phyloP scores from a whole-genome alignment of 1,140 invertebrate species.

The Apis mellifera region Amel_HAv3.1 CM009935.2:664001-664500 shows the following conservation, averaged over 20 bases:
- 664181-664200: too few species aligned
- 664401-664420: slow-evolving; percentile 4
- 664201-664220: too few species aligned
- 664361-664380: slow-evolving; percentile 1
- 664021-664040: not conserved
- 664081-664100: too few species aligned
- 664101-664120: not conserved
- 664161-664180: too few species aligned
- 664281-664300: slow-evolving; percentile 26
- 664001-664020: not conserved
- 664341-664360: too few species aligned
- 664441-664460: slow-evolving; percentile 26
- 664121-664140: too few species aligned
- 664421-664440: slow-evolving; percentile 19
- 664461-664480: slow-evolving; percentile 51
- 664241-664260: slow-evolving; percentile 15
- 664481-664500: slow-evolving; percentile 30
- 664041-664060: too few species aligned
- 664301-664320: not conserved
- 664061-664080: too few species aligned
- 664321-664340: not conserved
- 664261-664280: not conserved
- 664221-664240: not conserved
- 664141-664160: too few species aligned
- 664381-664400: not conserved